These are phyloP conservation scores for Hydrocynus forskahlii DNA, from an alignment of 2,797 vertebrate genomes.

Conservation along the genomic window DNA sequence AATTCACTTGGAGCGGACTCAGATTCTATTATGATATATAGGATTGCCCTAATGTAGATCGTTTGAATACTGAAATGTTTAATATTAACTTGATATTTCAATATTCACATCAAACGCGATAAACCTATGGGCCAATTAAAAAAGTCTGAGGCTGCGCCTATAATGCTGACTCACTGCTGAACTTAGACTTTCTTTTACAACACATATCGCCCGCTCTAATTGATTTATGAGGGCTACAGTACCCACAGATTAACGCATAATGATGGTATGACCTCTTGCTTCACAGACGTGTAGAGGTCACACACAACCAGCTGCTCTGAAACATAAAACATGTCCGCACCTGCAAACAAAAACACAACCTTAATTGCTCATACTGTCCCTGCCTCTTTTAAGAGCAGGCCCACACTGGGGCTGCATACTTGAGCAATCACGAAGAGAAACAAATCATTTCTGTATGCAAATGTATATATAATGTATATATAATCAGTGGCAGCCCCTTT, in stretches of 20 bases:
- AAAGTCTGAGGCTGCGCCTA: neutral
- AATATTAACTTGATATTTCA: neutral
- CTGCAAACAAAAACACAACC: conserved; percentile 27
- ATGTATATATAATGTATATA: conserved; percentile 29
- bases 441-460: conserved; percentile 39
- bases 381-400: conserved; percentile 6
- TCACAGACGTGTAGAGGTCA: conserved; percentile 1
- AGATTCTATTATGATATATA: conserved; percentile 26
- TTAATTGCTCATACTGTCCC: conserved; percentile 31
- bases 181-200: conserved; percentile 13
- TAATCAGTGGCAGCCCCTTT: conserved; percentile 38
- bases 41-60: conserved; percentile 5
- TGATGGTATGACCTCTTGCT: neutral
- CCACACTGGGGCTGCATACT: conserved; percentile 22
- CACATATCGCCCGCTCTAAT: neutral
- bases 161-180: conserved; percentile 24
- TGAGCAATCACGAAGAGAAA: conserved; percentile 36
- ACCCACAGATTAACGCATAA: conserved; percentile 2
- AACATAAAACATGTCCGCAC: conserved; percentile 20
- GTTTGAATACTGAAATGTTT: conserved; percentile 8
- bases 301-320: neutral
- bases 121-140: conserved; percentile 17
- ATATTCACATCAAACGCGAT: conserved; percentile 3
- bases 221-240: conserved; percentile 17
- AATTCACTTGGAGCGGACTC: conserved; percentile 6